Evolutionary conservation across 2,888 invertebrate genomes (phyloP).

Genomic region (Campoletis raptor): DNA sequence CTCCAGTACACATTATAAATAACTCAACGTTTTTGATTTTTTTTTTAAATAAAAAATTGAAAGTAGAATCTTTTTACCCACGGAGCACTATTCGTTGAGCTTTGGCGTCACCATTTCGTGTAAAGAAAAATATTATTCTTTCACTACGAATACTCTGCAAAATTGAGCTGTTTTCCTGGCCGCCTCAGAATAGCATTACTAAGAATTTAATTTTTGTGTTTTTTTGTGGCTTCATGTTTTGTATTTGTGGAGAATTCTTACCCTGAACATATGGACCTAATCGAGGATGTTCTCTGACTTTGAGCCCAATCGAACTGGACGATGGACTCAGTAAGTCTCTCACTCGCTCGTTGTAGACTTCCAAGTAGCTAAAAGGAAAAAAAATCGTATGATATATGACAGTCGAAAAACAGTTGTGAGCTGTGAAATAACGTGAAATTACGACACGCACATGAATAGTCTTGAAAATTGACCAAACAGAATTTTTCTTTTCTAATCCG

Average conservation of each 20-base stretch:
- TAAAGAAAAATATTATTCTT: no score
- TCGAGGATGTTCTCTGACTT: slow-evolving; percentile 92
- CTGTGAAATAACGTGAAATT: background rate
- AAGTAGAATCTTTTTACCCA: no score
- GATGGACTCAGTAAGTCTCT: slow-evolving; percentile 88
- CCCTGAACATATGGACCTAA: slow-evolving; percentile 93
- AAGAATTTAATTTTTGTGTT: background rate
- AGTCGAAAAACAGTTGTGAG: background rate
- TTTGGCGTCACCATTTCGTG: no score
- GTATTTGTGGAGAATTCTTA: slow-evolving; percentile 75
- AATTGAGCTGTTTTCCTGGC: no score
- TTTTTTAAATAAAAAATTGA: no score
- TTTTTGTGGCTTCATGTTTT: background rate
- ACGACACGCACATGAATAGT: background rate
- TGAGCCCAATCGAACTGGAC: slow-evolving; percentile 85
- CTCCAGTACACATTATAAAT: no score
- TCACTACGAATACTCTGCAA: no score
- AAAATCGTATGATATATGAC: background rate
- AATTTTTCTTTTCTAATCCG: background rate
- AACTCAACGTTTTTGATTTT: no score
- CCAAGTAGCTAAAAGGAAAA: slow-evolving; percentile 83
- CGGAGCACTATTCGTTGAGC: no score
- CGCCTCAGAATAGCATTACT: background rate
- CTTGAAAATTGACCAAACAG: background rate
- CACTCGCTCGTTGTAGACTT: slow-evolving; percentile 89